Conservation (phyloP, 2,113 vertebrate genomes). For the Peucedramus taeniatus region DNA sequence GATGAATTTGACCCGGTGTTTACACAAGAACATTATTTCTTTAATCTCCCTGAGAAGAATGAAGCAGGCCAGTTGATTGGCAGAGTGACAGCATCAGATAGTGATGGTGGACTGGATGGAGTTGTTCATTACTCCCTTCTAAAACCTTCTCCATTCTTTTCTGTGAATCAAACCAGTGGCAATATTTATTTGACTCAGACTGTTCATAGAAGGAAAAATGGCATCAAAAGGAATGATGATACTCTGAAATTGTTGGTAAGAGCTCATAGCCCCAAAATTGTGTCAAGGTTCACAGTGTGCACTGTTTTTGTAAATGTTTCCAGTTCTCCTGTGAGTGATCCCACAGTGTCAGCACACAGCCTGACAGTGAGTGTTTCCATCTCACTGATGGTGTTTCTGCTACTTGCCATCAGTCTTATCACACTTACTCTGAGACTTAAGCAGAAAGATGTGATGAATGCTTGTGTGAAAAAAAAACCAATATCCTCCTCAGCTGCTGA, state of each 20-base stretch:
- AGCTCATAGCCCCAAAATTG: slow-evolving; percentile 80
- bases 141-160: slow-evolving; percentile 78
- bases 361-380: slow-evolving; percentile 74
- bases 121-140: slow-evolving; percentile 81
- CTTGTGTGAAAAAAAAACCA: slow-evolving; percentile 54
- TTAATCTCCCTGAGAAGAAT: slow-evolving; percentile 75
- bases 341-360: slow-evolving; percentile 30
- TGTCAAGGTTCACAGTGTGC: slow-evolving; percentile 80
- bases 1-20: slow-evolving; percentile 93
- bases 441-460: slow-evolving; percentile 58
- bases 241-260: slow-evolving; percentile 77
- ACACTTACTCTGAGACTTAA: slow-evolving; percentile 77
- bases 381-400: slow-evolving; percentile 75
- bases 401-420: slow-evolving; percentile 72
- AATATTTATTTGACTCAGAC: slow-evolving; percentile 76
- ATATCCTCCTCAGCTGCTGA: slow-evolving; percentile 32
- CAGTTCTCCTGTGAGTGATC: slow-evolving; percentile 59
- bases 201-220: slow-evolving; percentile 68
- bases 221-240: slow-evolving; percentile 30
- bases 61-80: slow-evolving; percentile 77
- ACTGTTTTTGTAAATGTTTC: slow-evolving; percentile 83
- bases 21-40: slow-evolving; percentile 83
- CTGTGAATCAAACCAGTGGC: slow-evolving; percentile 83
- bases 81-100: slow-evolving; percentile 84
- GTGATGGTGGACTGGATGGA: slow-evolving; percentile 85